Evolutionary conservation across 2,797 vertebrate genomes (phyloP), one percentile per base, ranked within the genome.

Genomic region (Rhabdomys pumilio): DNA sequence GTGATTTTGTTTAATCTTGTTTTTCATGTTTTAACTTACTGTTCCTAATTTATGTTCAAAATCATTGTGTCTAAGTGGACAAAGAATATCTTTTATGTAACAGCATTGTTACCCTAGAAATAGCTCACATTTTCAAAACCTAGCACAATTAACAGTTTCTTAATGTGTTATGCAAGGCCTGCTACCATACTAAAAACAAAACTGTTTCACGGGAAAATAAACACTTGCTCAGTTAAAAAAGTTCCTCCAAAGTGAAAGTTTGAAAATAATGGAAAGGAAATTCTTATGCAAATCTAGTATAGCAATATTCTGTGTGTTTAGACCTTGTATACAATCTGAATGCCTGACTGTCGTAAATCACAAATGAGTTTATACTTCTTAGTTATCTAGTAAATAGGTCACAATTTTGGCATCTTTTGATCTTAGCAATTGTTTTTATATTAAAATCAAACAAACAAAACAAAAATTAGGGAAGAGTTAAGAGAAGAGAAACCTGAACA

Each of bases 1-100:
- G 31, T 89, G 13, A 89, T 82, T 94, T 92, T 92, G 41, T 94
- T 57, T 96, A 95, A 82, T 77, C 15, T 79, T 50, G 84, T 10
- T 65, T 85, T 63, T 69, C 6, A 89, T 20, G 2, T 59, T 67
- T 96, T 94, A 95, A 94, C 41, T 81, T 34, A 55, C 26, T 82
- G 12, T 86, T 67, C 29, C 34, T 73, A 4, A 76, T 80, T 2
- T 12, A 89, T 76, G 29, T 75, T 80, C 73, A 89, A 89, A 89
- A 44, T 29, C n/a, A 19, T 9, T n/a, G 34, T 65, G 65, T 80
- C 29, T 26, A 89, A 76, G 80, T 59, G 53, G 6, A 93, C 12
- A 2, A 83, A 6, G 24, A 79, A 17, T 76, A 29, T n/a, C 53
- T 47, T 95, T 87, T 80, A 26, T 41, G 84, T 89, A 83, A 89